A percentile compares a stretch with the other conserved stretches of the same genome.
Conservation (phyloP, 35 echinoderm and acorn worm genomes). For the Diadema setosum region DNA sequence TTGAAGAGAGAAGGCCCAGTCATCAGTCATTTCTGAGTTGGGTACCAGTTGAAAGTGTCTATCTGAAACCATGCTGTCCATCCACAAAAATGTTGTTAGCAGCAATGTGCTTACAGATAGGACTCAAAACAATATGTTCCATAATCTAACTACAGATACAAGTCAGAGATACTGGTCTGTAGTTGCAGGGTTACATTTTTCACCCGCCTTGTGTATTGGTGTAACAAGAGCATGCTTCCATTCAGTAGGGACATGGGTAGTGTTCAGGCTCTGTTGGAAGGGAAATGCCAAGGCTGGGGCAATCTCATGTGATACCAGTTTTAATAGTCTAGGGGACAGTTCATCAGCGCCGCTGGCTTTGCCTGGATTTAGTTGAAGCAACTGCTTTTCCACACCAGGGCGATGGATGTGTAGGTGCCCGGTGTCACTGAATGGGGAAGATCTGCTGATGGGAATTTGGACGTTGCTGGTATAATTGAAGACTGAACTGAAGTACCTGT, state of each 20-base stretch:
- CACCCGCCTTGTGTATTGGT: neutral
- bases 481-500: neutral
- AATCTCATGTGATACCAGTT: neutral
- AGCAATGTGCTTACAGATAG: neutral
- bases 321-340: neutral
- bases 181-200: neutral
- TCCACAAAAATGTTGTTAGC: neutral
- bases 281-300: neutral
- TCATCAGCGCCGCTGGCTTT: constrained; percentile 9
- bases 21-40: constrained; percentile 12
- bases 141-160: constrained; percentile 23
- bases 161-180: constrained; percentile 5
- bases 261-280: neutral
- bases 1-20: neutral
- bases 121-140: constrained; percentile 16
- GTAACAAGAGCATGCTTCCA: constrained; percentile 22
- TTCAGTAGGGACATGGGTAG: neutral
- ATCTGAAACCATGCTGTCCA: constrained; percentile 20
- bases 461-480: neutral
- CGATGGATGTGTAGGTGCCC: neutral
- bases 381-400: too few species aligned
- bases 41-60: neutral
- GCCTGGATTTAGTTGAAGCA: too few species aligned
- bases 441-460: neutral
- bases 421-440: neutral